Conservation (phyloP, 2,113 vertebrate species). For the Anas platyrhynchos region DNA sequence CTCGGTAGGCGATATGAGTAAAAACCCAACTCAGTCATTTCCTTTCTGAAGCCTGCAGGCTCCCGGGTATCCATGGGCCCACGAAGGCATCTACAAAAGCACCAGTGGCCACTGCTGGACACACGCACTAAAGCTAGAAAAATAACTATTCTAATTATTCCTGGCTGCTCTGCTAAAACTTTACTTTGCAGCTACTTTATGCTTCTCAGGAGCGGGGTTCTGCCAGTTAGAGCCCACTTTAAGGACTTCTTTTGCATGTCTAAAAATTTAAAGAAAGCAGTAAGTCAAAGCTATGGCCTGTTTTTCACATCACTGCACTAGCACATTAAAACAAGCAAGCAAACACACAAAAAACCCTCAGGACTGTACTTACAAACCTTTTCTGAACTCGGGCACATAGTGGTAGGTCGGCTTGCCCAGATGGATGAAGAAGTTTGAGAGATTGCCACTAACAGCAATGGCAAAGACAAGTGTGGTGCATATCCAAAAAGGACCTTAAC, state of each 20-base stretch:
- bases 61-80: not conserved
- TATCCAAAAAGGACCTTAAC: slow-evolving; percentile 96
- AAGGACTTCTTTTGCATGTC: not conserved
- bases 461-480: slow-evolving; percentile 96
- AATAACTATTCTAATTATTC: not conserved
- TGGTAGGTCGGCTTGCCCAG: slow-evolving; percentile 80
- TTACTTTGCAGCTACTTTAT: not conserved
- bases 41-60: not conserved
- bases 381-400: slow-evolving; percentile 93
- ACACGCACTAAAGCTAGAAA: not conserved
- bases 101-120: not conserved
- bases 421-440: slow-evolving; percentile 89
- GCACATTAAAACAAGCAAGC: not conserved
- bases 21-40: not conserved
- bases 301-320: not conserved
- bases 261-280: not conserved
- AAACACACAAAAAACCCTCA: not conserved
- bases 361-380: slow-evolving; percentile 81
- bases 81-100: not conserved
- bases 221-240: not conserved
- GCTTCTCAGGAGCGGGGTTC: not conserved
- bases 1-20: fast-evolving
- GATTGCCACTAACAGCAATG: slow-evolving; percentile 94
- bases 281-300: not conserved
- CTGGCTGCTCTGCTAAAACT: not conserved